Percentiles rank a stretch among this genome's conserved stretches.
Conservation (phyloP, 2,888 invertebrate genomes). For the Caenorhabditis sp. region DNA sequence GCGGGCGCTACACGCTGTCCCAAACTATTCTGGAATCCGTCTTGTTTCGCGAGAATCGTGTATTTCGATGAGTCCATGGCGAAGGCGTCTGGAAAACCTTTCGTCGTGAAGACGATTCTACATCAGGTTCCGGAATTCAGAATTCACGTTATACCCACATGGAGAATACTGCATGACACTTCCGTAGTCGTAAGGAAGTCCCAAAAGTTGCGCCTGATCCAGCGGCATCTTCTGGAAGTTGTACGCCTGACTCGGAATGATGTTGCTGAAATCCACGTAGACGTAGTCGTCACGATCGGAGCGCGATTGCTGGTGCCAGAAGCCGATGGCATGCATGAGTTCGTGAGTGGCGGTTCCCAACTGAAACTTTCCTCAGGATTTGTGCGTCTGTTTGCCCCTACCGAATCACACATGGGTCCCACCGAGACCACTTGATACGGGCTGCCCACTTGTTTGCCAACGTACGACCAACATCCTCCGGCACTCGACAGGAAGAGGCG, state of each 20-base stretch:
- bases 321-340: constrained; percentile 68
- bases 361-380: no score
- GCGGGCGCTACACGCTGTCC: constrained; percentile 69
- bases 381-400: no score
- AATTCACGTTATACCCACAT: constrained; percentile 21
- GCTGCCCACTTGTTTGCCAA: constrained; percentile 62
- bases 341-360: constrained; percentile 70
- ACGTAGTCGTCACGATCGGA: constrained; percentile 67
- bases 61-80: constrained; percentile 54
- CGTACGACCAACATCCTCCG: constrained; percentile 71
- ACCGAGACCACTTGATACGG: constrained; percentile 67
- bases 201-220: constrained; percentile 54
- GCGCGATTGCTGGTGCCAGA: constrained; percentile 70
- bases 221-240: constrained; percentile 67
- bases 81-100: constrained; percentile 69
- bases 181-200: constrained; percentile 69
- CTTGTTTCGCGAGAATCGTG: constrained; percentile 62
- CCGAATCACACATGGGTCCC: constrained; percentile 67
- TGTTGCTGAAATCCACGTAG: constrained; percentile 65
- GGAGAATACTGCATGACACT: constrained; percentile 75
- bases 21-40: constrained; percentile 64
- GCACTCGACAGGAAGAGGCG: constrained; percentile 59
- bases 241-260: constrained; percentile 55
- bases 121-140: background rate
- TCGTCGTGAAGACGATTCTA: background rate